Percentiles rank a stretch among this genome's conserved stretches.
phyloP scores from a whole-genome alignment of 2,888 invertebrate species.

The Drosophila bunnanda region DNA sequence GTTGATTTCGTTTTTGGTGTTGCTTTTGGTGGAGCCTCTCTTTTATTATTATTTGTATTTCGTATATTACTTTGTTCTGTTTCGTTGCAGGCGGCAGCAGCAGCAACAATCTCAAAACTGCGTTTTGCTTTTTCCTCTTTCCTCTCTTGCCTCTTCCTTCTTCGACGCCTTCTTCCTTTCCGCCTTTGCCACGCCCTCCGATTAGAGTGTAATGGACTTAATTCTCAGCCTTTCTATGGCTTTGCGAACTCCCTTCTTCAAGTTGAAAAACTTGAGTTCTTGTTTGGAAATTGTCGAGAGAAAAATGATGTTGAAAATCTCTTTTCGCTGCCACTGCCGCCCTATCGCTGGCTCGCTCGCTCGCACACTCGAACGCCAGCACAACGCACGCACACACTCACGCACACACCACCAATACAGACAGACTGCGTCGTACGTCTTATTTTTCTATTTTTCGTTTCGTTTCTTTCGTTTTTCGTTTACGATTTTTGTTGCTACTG shows the following conservation, averaged over 20 bases:
- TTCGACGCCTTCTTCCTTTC: conserved; percentile 1
- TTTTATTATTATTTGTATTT: conserved; percentile 28
- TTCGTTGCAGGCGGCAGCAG: conserved; percentile 69
- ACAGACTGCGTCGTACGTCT: conserved; percentile 69
- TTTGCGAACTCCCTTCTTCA: conserved; percentile 28
- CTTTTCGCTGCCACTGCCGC: conserved; percentile 55
- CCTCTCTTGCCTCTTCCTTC: conserved; percentile 1
- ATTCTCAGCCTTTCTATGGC: conserved; percentile 9
- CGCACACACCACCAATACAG: conserved; percentile 60
- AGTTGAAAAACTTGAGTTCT: conserved; percentile 42
- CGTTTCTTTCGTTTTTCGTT: conserved; percentile 46
- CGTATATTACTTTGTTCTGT: conserved; percentile 17
- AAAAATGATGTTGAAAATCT: conserved; percentile 23
- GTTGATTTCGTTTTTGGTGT: conserved; percentile 53
- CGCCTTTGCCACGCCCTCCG: conserved; percentile 42
- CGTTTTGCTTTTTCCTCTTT: conserved; percentile 55
- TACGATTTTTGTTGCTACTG: conserved; percentile 61
- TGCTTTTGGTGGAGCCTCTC: conserved; percentile 28
- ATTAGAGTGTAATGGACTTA: background rate
- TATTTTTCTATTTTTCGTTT: conserved; percentile 45
- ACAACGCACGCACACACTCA: conserved; percentile 37
- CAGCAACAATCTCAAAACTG: conserved; percentile 67
- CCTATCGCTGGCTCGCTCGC: conserved; percentile 67
- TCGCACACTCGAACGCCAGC: conserved; percentile 48
- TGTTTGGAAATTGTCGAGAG: conserved; percentile 58